Evolutionary conservation across 2,113 vertebrate genomes (phyloP), one percentile per base, ranked within the genome.

Genomic region (Heliornis fulica): DNA sequence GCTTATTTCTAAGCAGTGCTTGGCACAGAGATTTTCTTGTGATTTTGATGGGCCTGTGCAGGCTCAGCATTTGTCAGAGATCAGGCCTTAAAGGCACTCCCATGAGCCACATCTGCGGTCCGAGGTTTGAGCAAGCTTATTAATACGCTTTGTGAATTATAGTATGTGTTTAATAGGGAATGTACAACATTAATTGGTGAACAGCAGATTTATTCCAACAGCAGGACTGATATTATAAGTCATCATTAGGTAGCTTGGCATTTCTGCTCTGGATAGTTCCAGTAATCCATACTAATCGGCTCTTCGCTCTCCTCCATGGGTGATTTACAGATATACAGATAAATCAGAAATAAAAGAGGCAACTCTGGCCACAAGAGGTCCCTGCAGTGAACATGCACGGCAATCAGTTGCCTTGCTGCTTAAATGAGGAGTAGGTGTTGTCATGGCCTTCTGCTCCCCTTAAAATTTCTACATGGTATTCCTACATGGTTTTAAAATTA

Each of bases 251-350:
- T 93, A 86, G 71, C 85, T 87, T 90, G 93, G 88, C 94, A 91
- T 95, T 96, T 97, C 92, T 95, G 95, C 82, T 88, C 92, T 92
- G 95, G 95, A 71, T 86, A 88, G 94, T 94, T 96, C 90, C 95
- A 97, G 94, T 94, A 96, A 96, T 96, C 95, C 96, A 90, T 95
- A 88, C 93, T 96, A 94, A 96, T 96, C 94, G 63, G 85, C 90
- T 91, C 93, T 93, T 90, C 36, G 46, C 87, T 96, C 96, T 95
- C 95, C 96, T 95, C 95, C 92, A 81, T 70, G 90, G 92, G 94
- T 95, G 95, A 96, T 93, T 96, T 94, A 94, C 79, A 93, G 94
- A 96, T 94, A 90, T 1, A 94, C 25, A 43, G 90, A 96, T 97
- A 92, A 97, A 96, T 96, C 93, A 90, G 88, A 86, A 70, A n/a